Evolutionary conservation across 2,113 vertebrate species (phyloP), one percentile per base, ranked within the genome.

Genomic region (Alouatta palliata): DNA sequence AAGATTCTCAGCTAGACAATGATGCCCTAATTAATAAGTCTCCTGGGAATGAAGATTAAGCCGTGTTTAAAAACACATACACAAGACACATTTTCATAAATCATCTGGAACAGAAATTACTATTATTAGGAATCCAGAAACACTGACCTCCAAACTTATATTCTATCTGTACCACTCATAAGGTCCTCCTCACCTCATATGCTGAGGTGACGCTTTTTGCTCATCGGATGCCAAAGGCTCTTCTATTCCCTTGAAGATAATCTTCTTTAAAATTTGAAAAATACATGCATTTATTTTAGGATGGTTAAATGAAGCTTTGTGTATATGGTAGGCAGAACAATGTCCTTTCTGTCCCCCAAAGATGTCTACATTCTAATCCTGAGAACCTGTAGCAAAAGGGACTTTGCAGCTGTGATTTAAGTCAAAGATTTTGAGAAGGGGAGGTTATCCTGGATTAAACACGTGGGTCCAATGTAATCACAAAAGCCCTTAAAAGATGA

Each of bases 11-110:
- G 47, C 64, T 58, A 84, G 85, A 45, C 84, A 95, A 70, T 95
- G 66, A 95, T 66, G 32, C 37, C 66, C 79, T 92, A 66, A 95
- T 94, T 95, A 87, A 91, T 94, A 94, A 94, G 21, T 95, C 90
- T 94, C 13, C 71, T 81, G 86, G 64, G 86, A 91, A 88, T 81
- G 64, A 81, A 49, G 27, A 90, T 43, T 43, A 93, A 87, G 7
- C 20, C 82, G n/a, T 76, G 12, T 76, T 95, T 91, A 56, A 88
- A 94, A 92, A 54, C 68, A 90, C 32, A 92, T 87, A 49, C 56
- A 77, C 32, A 90, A 92, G 49, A 81, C 76, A 77, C 35, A 56
- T 85, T 97, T 94, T 83, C 27, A 56, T 77, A 70, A 68, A 10
- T 81, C 81, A 92, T 73, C 35, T 92, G 52, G 68, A 90, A 58